These are phyloP conservation scores for Drosophila paracracens DNA, from an alignment of 2,888 invertebrate genomes.

Conservation along the genomic window DNA sequence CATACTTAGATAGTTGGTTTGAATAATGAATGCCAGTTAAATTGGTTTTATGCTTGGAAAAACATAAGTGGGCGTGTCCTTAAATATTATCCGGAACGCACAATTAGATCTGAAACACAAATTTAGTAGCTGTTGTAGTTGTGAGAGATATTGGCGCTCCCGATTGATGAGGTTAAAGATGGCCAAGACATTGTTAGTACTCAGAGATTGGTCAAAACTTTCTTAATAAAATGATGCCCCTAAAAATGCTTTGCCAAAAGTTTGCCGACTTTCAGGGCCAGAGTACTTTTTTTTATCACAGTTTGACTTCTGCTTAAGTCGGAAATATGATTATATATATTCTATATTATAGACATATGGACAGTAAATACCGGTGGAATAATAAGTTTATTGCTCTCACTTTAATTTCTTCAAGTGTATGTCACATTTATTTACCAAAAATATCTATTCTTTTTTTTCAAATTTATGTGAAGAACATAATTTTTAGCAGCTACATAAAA, in stretches of 20 bases:
- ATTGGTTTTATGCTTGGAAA: not conserved
- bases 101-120: not conserved
- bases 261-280: not conserved
- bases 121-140: not conserved
- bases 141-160: not conserved
- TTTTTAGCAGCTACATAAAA: not conserved
- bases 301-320: too few species aligned
- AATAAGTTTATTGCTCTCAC: not conserved
- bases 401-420: not conserved
- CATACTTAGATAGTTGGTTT: not conserved
- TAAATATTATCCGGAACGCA: not conserved
- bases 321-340: not conserved
- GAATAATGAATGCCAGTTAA: not conserved
- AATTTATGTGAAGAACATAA: not conserved
- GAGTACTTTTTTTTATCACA: rapidly evolving
- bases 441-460: not conserved
- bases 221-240: not conserved
- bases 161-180: not conserved
- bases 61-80: not conserved
- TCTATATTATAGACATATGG: not conserved
- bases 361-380: not conserved
- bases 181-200: not conserved
- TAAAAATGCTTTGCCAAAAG: not conserved
- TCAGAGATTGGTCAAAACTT: not conserved
- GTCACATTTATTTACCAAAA: not conserved